A percentile compares a stretch with the other conserved stretches of the same genome.
Evolutionary conservation across 2,888 invertebrate species (phyloP).

Genomic region (Syrista parreyssii): DNA sequence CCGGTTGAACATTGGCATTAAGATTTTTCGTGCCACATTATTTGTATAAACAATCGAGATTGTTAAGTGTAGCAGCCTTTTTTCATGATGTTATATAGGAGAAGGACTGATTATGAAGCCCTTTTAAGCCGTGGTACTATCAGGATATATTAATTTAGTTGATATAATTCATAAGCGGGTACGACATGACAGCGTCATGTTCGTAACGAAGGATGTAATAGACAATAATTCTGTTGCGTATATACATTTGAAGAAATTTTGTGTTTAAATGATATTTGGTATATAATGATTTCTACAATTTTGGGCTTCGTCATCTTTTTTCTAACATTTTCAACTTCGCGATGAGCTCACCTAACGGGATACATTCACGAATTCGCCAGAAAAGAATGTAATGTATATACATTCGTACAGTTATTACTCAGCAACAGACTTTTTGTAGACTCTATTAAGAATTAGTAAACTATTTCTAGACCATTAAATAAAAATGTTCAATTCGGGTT

Average conservation of each 20-base stretch:
- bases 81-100: neutral
- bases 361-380: neutral
- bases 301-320: neutral
- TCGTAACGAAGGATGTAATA: neutral
- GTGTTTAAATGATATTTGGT: neutral
- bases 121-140: neutral
- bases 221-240: neutral
- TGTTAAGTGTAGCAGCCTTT: neutral
- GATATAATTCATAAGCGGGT: neutral
- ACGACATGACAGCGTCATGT: neutral
- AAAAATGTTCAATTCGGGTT: neutral
- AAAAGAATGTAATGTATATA: neutral
- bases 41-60: slow-evolving; percentile 1
- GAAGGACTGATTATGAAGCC: slow-evolving; percentile 4
- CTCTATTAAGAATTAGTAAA: neutral
- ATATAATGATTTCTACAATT: neutral
- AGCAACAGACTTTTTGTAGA: neutral
- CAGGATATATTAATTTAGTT: neutral
- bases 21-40: slow-evolving; percentile 12
- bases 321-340: neutral
- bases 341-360: neutral
- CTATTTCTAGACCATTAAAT: neutral
- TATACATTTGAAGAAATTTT: neutral
- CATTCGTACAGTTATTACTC: neutral
- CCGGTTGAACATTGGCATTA: neutral